Conservation (phyloP, 2,113 vertebrate genomes). For the Rhynchomys soricoides region DNA sequence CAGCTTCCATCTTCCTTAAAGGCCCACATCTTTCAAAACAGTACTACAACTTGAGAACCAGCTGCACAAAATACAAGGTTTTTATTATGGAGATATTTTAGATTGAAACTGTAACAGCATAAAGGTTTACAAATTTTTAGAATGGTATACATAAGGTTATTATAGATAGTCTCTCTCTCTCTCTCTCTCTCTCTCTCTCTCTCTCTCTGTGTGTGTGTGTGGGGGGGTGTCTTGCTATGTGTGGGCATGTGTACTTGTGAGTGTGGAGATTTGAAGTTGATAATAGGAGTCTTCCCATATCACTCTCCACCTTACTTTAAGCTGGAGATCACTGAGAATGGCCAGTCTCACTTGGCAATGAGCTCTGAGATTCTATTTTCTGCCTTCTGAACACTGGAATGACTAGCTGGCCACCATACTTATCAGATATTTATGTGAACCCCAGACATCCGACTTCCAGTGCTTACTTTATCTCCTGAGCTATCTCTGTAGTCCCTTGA, state of each 20-base stretch:
- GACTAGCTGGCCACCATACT: too few species aligned
- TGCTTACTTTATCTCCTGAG: not conserved
- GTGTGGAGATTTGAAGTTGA: not conserved
- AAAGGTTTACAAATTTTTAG: not conserved
- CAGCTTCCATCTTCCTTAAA: not conserved
- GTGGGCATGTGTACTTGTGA: not conserved
- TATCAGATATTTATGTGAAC: not conserved
- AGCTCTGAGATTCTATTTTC: not conserved
- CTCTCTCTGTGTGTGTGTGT: not conserved
- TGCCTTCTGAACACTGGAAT: not conserved
- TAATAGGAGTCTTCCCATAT: not conserved
- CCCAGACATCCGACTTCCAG: not conserved
- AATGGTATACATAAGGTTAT: not conserved
- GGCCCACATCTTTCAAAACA: not conserved
- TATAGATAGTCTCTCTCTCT: not conserved
- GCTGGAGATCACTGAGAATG: not conserved
- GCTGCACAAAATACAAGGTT: not conserved
- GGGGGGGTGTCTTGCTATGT: not conserved
- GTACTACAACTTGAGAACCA: not conserved
- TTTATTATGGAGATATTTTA: not conserved
- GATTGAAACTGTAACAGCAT: not conserved
- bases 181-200: not conserved
- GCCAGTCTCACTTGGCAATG: not conserved
- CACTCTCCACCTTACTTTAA: not conserved
- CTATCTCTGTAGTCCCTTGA: not conserved